Evolutionary conservation across 92 coral and sea anemone species (phyloP), one percentile per base, ranked within the genome.

Genomic region (Parazoanthus swiftii): DNA sequence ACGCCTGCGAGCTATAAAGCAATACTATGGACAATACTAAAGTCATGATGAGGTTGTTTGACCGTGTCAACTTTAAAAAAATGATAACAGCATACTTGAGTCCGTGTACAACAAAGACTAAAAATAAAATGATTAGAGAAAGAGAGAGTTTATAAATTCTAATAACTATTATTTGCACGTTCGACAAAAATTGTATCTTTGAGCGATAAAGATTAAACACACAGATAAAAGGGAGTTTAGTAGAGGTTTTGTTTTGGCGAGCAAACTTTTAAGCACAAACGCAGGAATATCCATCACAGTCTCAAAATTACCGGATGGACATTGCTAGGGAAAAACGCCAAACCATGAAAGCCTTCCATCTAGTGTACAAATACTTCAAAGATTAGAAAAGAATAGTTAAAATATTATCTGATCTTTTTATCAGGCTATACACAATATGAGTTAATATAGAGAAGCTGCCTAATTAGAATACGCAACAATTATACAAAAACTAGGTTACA

Each of bases 121-220:
- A 26, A n/a, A n/a, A n/a, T n/a, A n/a, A 46, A 70, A 15, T 15
- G 25, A 43, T 44, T 18, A 10, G 43, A 71, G 68, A 46, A 70
- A 43, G 77, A n/a, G 25, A 44, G 4, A 4, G 39, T 14, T 1
- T 43, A 11, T n/a, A 43, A 66, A 42, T 25, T 39, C 0, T 58
- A 25, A 39, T 26, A 37, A 38, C 43, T 82, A 25, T 13, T 58
- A 51, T 71, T 67, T 81, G 44, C 42, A 81, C 43, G 8, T 83
- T 82, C 86, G 29, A 82, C 35, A 42, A 65, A 29, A 21, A 68
- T 25, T 70, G 66, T 44, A 70, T 71, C 87, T 71, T 56, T 70
- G 77, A 84, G 77, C 66, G 44, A 83, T 84, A 71, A 84, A 84
- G 87, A 84, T 84, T 70, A 84, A 70, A 84, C 77, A 70, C 43